Evolutionary conservation across 1,140 invertebrate species (phyloP), one percentile per base, ranked within the genome.

Genomic region (Sarcophaga bullata): DNA sequence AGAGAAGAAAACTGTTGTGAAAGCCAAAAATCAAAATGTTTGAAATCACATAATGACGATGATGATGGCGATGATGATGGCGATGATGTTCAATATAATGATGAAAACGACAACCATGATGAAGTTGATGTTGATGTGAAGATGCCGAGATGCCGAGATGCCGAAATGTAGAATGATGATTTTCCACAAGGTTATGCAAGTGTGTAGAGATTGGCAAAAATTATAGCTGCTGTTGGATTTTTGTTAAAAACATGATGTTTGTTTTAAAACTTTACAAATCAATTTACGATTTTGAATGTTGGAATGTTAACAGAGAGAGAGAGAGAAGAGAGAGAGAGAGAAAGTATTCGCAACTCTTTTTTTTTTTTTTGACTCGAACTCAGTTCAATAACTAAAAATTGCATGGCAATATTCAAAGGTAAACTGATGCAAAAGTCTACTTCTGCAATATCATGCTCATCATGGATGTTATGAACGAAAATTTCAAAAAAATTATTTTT

Each of bases 11-110:
- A 37, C 17, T 76, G 15, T 17, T 49, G 73, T 47, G 19, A 76
- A 73, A 76, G 49, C 73, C 73, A 49, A 49, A 76, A 76, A 76
- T 76, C 73, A 76, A 76, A 76, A 68, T 68, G 62, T 68, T 68
- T 58, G 6, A n/a, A 68, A 68, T 68, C n/a, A 68, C 62, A 68
- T 68, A 19, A 68, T 68, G 54, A n/a, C n/a, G 54, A n/a, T 58
- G 62, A 8, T 19, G 6, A 17, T 25, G 62, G 9, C 19, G 17
- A 13, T 58, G n/a, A 68, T 8, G 25, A 37, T 37, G 25, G 25
- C 25, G 25, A 1, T 37, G 25, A 37, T 37, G 25, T 37, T 37
- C 25, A 4, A 62, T 62, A 17, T 15, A 15, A 6, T 62, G 58
- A 62, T n/a, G 15, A 15, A 62, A 62, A 62, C 19, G 58, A 62